phyloP scores from a whole-genome alignment of 2,888 invertebrate genomes.

The Xylota segnis region DNA sequence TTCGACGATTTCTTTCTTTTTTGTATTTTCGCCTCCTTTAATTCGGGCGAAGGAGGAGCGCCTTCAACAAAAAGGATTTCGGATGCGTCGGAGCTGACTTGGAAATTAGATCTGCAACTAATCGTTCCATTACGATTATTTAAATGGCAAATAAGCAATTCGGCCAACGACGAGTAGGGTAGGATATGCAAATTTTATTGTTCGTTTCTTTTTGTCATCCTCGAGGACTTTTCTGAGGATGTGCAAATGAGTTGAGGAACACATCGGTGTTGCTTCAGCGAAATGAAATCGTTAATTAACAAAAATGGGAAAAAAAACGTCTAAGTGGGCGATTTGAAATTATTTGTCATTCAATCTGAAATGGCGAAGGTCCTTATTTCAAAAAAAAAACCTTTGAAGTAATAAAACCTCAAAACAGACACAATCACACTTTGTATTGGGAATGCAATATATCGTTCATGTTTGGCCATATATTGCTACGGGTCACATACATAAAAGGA shows the following conservation, averaged over 20 bases:
- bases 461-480: neutral
- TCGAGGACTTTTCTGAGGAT: slow-evolving; percentile 10
- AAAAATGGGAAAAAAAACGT: slow-evolving; percentile 6
- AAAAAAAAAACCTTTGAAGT: neutral
- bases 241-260: slow-evolving; percentile 37
- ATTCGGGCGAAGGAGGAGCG: neutral
- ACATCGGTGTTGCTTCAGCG: slow-evolving; percentile 38
- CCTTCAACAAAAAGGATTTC: slow-evolving; percentile 27
- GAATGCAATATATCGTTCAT: neutral
- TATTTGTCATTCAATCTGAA: no score
- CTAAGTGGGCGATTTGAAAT: neutral
- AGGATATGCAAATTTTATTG: slow-evolving; percentile 60
- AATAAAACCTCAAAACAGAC: neutral
- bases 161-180: slow-evolving; percentile 23
- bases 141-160: slow-evolving; percentile 55
- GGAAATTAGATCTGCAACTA: slow-evolving; percentile 62
- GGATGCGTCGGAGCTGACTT: slow-evolving; percentile 33
- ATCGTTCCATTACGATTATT: slow-evolving; percentile 59
- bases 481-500: slow-evolving; percentile 50
- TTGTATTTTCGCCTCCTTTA: slow-evolving; percentile 13
- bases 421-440: neutral
- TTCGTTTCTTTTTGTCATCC: slow-evolving; percentile 15
- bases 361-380: no score
- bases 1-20: slow-evolving; percentile 9
- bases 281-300: slow-evolving; percentile 47